Evolutionary conservation across 2,888 invertebrate species (phyloP).

Genomic region (Scaptomyza parva): DNA sequence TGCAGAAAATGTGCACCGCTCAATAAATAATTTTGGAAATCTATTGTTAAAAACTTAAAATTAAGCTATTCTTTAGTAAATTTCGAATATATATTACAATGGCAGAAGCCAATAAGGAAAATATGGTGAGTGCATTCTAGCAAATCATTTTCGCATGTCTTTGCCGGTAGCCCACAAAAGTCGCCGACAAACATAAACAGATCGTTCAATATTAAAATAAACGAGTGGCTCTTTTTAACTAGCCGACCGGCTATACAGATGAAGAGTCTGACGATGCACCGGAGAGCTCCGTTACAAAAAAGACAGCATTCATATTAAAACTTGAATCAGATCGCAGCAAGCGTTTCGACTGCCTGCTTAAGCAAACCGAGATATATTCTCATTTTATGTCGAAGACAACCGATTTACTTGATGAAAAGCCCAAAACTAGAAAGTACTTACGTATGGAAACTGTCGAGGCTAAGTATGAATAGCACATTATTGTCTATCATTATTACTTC

Average conservation of each 20-base stretch:
- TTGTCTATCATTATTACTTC: neutral
- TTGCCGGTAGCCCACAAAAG: neutral
- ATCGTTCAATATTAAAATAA: neutral
- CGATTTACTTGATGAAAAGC: conserved; percentile 81
- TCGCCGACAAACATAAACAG: neutral
- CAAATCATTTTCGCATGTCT: neutral
- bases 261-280: conserved; percentile 3
- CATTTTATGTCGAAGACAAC: conserved; percentile 95
- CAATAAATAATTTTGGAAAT: neutral
- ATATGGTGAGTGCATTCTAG: conserved; percentile 86
- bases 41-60: neutral
- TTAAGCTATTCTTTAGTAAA: conserved; percentile 22
- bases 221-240: neutral
- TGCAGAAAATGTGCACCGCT: neutral
- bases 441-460: conserved; percentile 81
- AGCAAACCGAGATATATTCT: conserved; percentile 99
- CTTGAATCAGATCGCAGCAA: conserved; percentile 95
- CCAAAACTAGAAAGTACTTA: conserved; percentile 83
- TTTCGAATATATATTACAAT: conserved; percentile 85
- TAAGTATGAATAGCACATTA: neutral
- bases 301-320: conserved; percentile 90
- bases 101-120: conserved; percentile 89
- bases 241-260: neutral
- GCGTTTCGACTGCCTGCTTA: conserved; percentile 96
- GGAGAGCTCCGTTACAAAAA: conserved; percentile 84